Evolutionary conservation across 2,113 vertebrate species (phyloP).

Genomic region (Ptilorrhoa leucosticta): DNA sequence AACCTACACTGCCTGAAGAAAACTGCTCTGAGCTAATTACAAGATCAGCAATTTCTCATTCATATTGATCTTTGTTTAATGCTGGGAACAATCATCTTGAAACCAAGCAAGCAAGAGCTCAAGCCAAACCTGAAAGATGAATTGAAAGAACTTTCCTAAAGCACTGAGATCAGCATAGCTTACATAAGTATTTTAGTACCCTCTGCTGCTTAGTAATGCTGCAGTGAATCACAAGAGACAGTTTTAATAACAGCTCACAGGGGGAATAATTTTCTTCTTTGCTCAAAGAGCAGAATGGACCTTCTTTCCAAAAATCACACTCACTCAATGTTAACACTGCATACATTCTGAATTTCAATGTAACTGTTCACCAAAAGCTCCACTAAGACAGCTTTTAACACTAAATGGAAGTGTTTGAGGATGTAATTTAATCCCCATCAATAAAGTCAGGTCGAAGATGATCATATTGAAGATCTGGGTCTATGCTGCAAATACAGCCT

Average conservation of each 20-base stretch:
- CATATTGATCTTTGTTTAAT: conserved; percentile 25
- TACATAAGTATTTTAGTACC: conserved; percentile 37
- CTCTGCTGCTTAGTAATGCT: conserved; percentile 50
- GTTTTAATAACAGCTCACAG: conserved; percentile 43
- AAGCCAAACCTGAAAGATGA: conserved; percentile 2
- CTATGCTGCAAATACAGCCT: background rate
- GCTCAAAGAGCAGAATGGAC: conserved; percentile 14
- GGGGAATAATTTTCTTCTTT: conserved; percentile 38
- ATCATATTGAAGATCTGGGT: background rate
- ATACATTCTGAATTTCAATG: background rate
- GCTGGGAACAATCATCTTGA: background rate
- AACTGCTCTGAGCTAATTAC: background rate
- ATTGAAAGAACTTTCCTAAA: conserved; percentile 30
- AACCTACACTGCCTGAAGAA: background rate
- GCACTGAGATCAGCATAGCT: conserved; percentile 35
- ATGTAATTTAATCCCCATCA: background rate
- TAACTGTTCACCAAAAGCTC: background rate
- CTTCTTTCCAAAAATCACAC: background rate
- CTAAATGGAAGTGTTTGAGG: background rate
- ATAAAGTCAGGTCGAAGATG: background rate
- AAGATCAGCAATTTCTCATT: conserved; percentile 13
- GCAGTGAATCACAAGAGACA: conserved; percentile 54
- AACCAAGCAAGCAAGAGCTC: background rate
- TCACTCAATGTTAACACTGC: background rate
- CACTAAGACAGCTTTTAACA: background rate